Evolutionary conservation across 2,888 invertebrate genomes (phyloP), one percentile per base, ranked within the genome.

Genomic region (Polydrusus pterygomalis): DNA sequence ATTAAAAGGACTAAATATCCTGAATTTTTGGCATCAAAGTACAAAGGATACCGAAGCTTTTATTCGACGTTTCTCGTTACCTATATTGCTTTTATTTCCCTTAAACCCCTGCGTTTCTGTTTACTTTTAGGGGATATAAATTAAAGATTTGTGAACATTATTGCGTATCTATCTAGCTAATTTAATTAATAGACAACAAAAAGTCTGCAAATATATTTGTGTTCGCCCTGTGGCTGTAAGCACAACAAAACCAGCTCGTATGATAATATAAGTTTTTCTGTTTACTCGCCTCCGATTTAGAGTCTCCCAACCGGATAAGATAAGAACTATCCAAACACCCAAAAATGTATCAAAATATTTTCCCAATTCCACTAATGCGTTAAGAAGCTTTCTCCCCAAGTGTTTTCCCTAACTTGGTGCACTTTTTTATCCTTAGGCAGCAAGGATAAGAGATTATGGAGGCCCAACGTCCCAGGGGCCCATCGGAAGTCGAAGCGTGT

Each of bases 1-100:
- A 85, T 84, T 85, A 84, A 84, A 85, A 81, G 80, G 80, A 82
- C 83, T 80, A 82, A 84, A 85, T 85, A 84, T 81, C 84, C 83
- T 70, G 83, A 81, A 85, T 84, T 85, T 83, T 85, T 83, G 80
- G 81, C 80, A 68, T 78, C 78, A 74, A 78, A 63, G 68, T 71
- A 78, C 78, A 78, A 78, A 67, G 76, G 62, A 30, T 15, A 67
- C 30, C 25, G 13, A 49, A 13, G 70, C 77, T 63, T 65, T 71
- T 65, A 40, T 58, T 65, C 75, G 65, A 65, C 60, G 65, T 65
- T 71, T 67, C 70, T 71, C 40, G 69, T 69, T 69, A 69, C 69
- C 58, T 58, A 69, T 69, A 58, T 69, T 69, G 69, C 69, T 69
- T 69, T 69, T 69, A 69, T 69, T 69, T 58, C 45, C 58, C 13